These are phyloP conservation scores for Pseudoips prasinana DNA, from an alignment of 2,888 invertebrate species.

Conservation along the genomic window DNA sequence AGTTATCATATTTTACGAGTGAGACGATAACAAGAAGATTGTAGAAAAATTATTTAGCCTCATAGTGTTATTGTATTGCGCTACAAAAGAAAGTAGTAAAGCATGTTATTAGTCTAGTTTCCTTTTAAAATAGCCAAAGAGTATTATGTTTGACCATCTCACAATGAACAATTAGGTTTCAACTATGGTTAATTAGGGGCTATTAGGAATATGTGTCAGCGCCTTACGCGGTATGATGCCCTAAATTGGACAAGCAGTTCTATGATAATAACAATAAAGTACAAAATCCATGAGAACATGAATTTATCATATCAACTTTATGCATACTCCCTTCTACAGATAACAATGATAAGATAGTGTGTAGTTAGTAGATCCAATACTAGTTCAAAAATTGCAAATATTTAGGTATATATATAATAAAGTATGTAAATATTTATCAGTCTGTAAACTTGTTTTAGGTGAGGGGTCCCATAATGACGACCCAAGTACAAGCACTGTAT, in stretches of 20 bases:
- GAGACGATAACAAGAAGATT: conserved; percentile 12
- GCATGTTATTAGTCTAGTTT: conserved; percentile 34
- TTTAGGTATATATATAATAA: too few species aligned
- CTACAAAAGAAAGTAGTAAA: conserved; percentile 36
- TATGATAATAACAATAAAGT: conserved; percentile 41
- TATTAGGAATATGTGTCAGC: conserved; percentile 75
- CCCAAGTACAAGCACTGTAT: conserved; percentile 92
- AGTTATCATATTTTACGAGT: conserved; percentile 1
- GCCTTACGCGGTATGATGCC: conserved; percentile 51
- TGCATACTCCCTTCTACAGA: conserved; percentile 61
- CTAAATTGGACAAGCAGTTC: conserved; percentile 45
- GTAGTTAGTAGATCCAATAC: conserved; percentile 37
- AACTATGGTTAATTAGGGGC: conserved; percentile 62
- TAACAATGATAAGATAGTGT: conserved; percentile 74
- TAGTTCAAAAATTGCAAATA: too few species aligned
- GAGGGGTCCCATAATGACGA: conserved; percentile 74
- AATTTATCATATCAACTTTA: conserved; percentile 51
- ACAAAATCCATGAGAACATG: conserved; percentile 32
- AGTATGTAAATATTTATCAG: too few species aligned
- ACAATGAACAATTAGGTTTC: conserved; percentile 46
- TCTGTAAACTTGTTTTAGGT: conserved; percentile 75
- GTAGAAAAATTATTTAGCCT: conserved; percentile 20
- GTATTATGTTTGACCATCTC: conserved; percentile 19
- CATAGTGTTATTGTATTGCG: conserved; percentile 45
- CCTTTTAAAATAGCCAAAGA: conserved; percentile 32